These are phyloP conservation scores for Psix sp. DNA, from an alignment of 1,140 invertebrate species.

Conservation along the genomic window DNA sequence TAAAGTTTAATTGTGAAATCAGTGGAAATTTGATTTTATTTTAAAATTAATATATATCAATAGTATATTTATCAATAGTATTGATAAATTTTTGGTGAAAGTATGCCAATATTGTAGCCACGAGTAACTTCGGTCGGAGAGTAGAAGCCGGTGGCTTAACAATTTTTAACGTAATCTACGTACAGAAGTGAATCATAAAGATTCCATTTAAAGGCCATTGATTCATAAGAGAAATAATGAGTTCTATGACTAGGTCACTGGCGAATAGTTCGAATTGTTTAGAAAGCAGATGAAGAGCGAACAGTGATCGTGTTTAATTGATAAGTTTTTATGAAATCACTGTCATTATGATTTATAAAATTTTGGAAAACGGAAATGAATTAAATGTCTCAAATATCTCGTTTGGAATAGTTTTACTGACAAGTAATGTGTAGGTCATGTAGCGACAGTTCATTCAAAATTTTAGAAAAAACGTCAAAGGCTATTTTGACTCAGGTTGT, in stretches of 20 bases:
- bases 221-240: slow-evolving; percentile 1
- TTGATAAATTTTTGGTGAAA: too few species aligned
- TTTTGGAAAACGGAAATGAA: not conserved
- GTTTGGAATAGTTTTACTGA: slow-evolving; percentile 8
- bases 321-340: slow-evolving; percentile 26
- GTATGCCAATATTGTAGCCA: too few species aligned
- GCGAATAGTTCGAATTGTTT: slow-evolving; percentile 6
- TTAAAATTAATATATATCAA: too few species aligned
- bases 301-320: slow-evolving; percentile 7
- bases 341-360: too few species aligned
- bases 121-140: too few species aligned
- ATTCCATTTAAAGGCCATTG: slow-evolving; percentile 18
- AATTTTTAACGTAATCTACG: slow-evolving; percentile 56
- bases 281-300: slow-evolving; percentile 13
- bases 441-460: not conserved
- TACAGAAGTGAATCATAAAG: slow-evolving; percentile 67
- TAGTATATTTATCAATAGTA: too few species aligned
- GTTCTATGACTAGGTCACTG: slow-evolving; percentile 4
- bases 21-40: too few species aligned
- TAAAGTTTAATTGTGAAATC: too few species aligned
- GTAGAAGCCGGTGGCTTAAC: too few species aligned
- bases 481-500: slow-evolving; percentile 7
- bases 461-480: slow-evolving; percentile 11
- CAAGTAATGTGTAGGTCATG: slow-evolving; percentile 10
- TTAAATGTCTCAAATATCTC: slow-evolving; percentile 5